A percentile compares a stretch with the other conserved stretches of the same genome.
Conservation (phyloP, 2,113 vertebrate species). For the Leiothrix lutea region DNA sequence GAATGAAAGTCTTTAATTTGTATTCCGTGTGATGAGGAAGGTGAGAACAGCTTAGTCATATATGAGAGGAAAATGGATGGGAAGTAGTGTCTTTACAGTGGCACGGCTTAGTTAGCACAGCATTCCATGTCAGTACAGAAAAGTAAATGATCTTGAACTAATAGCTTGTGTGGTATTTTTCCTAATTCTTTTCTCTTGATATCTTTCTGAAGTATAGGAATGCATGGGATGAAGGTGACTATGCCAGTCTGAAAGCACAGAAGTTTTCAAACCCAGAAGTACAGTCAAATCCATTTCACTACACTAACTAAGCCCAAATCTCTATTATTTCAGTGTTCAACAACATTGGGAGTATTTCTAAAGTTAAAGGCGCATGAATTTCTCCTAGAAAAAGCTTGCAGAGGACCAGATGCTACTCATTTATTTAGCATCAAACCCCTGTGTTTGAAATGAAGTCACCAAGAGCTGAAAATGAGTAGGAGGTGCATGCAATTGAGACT, state of each 20-base stretch:
- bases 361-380: neutral
- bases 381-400: neutral
- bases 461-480: conserved; percentile 18
- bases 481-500: neutral
- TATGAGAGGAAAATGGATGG: neutral
- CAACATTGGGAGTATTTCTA: neutral
- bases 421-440: neutral
- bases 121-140: neutral
- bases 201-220: neutral
- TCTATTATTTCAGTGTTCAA: neutral
- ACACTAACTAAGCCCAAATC: neutral
- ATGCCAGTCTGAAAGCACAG: neutral
- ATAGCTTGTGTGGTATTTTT: neutral
- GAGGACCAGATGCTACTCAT: neutral
- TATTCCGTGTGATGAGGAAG: neutral
- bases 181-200: neutral
- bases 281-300: neutral
- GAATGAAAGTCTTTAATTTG: conserved; percentile 1
- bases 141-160: neutral
- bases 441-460: neutral
- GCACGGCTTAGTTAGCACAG: neutral
- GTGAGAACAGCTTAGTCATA: conserved; percentile 29
- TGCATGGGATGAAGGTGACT: neutral
- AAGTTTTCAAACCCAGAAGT: neutral
- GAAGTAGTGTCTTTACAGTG: neutral